Evolutionary conservation across 2,797 vertebrate species (phyloP).

Genomic region (Megaceryle alcyon): DNA sequence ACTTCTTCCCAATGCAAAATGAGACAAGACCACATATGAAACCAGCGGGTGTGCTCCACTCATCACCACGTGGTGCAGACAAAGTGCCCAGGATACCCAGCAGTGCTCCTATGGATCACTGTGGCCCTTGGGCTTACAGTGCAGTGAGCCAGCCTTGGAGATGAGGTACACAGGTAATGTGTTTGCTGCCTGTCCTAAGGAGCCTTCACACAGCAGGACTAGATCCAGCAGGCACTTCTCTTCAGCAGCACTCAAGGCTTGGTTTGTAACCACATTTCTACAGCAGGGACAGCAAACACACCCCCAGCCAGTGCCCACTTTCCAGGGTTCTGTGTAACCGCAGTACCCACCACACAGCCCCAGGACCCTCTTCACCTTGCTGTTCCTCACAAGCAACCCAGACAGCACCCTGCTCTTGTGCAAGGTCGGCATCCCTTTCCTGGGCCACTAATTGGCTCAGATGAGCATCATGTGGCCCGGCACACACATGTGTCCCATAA

Average conservation of each 20-base stretch:
- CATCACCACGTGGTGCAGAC: not conserved
- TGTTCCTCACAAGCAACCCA: not conserved
- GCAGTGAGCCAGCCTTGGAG: rapidly evolving
- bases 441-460: not conserved
- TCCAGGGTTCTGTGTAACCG: no score
- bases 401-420: not conserved
- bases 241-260: rapidly evolving
- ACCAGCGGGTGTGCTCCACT: rapidly evolving
- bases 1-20: not conserved
- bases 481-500: slow-evolving; percentile 58
- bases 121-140: rapidly evolving
- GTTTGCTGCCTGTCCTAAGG: not conserved
- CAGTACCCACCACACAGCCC: not conserved
- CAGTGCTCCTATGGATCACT: rapidly evolving
- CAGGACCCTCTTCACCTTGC: not conserved
- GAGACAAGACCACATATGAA: not conserved
- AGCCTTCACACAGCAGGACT: not conserved
- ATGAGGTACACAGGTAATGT: rapidly evolving
- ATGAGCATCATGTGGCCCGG: slow-evolving; percentile 27
- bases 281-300: rapidly evolving
- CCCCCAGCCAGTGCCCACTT: rapidly evolving
- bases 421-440: not conserved
- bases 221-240: rapidly evolving
- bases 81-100: rapidly evolving
- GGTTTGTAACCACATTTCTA: rapidly evolving